Percentiles rank a stretch among this genome's conserved stretches.
These are phyloP conservation scores for Pandemis corylana DNA, from an alignment of 2,888 invertebrate genomes.

Conservation along the genomic window DNA sequence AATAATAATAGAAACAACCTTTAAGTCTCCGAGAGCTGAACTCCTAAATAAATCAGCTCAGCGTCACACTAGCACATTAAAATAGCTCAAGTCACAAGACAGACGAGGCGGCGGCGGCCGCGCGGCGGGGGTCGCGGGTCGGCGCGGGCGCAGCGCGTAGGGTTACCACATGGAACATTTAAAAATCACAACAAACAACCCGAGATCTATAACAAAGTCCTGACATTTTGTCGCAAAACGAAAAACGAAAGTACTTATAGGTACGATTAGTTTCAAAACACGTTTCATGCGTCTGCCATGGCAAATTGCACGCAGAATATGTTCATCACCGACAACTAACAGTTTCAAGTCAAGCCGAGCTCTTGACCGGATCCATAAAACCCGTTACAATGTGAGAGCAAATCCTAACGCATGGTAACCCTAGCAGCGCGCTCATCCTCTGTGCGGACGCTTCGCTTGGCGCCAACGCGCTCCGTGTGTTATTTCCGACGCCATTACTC, in stretches of 20 bases:
- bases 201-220: no score
- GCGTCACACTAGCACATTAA: slow-evolving; percentile 54
- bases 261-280: not conserved
- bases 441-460: slow-evolving; percentile 73
- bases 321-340: not conserved
- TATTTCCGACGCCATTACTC: slow-evolving; percentile 84
- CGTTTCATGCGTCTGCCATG: not conserved
- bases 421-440: slow-evolving; percentile 24
- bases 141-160: slow-evolving; percentile 14
- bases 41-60: slow-evolving; percentile 68
- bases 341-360: not conserved
- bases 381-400: not conserved
- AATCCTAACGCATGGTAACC: not conserved
- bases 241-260: not conserved
- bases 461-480: slow-evolving; percentile 78
- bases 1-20: slow-evolving; percentile 56
- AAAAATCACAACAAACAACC: not conserved
- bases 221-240: no score
- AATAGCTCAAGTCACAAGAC: slow-evolving; percentile 78
- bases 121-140: slow-evolving; percentile 42
- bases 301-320: not conserved
- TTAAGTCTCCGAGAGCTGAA: slow-evolving; percentile 56
- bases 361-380: not conserved
- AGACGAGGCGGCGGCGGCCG: slow-evolving; percentile 70
- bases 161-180: not conserved